Evolutionary conservation across 1,140 invertebrate species (phyloP).

Genomic region (Pseudomyrmex sp.): DNA sequence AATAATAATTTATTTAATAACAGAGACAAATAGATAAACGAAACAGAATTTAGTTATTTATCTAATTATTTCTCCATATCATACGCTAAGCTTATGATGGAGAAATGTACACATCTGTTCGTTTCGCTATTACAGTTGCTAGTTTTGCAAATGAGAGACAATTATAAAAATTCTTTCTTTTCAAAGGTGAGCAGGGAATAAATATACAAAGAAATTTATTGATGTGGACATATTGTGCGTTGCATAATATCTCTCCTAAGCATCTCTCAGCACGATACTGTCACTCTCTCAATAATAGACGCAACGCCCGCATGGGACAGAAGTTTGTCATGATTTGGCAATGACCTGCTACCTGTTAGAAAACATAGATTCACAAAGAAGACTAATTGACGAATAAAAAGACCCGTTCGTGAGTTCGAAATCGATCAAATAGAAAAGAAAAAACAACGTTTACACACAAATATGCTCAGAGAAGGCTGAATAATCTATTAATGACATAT

Average conservation of each 20-base stretch:
- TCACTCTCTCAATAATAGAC: slow-evolving; percentile 27
- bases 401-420: not conserved
- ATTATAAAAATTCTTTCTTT: slow-evolving; percentile 8
- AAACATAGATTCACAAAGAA: slow-evolving; percentile 27
- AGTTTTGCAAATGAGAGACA: not conserved
- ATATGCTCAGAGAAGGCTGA: too few relatives aligned
- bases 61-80: too few relatives aligned
- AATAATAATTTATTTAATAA: too few relatives aligned
- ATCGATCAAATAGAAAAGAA: not conserved
- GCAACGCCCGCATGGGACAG: slow-evolving; percentile 30
- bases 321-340: slow-evolving; percentile 1
- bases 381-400: slow-evolving; percentile 1
- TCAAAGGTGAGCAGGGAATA: not conserved
- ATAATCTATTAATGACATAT: too few relatives aligned
- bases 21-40: too few relatives aligned
- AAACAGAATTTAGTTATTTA: too few relatives aligned
- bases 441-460: slow-evolving; percentile 6
- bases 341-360: slow-evolving; percentile 24
- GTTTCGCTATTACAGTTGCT: not conserved
- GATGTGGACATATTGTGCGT: not conserved
- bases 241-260: slow-evolving; percentile 16
- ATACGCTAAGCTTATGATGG: too few relatives aligned
- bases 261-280: slow-evolving; percentile 30
- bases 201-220: slow-evolving; percentile 3
- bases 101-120: not conserved